Evolutionary conservation across 1,140 invertebrate species (phyloP), one percentile per base, ranked within the genome.

Genomic region (Antheraea mylitta): DNA sequence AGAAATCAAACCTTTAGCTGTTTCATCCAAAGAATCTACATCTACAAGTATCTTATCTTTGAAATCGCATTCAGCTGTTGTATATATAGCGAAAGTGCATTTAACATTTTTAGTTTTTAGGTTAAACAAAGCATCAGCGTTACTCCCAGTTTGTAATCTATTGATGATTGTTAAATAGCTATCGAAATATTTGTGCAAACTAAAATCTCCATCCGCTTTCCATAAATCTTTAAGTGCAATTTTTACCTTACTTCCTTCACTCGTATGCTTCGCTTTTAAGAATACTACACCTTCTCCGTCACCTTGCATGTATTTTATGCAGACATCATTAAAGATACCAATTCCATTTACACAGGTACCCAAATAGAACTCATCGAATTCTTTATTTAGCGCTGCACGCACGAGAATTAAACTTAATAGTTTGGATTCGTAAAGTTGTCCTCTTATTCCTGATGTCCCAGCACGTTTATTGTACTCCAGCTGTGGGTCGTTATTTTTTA

Each of bases 191-290:
- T 69, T 64, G 6, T n/a, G 58, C 16, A 69, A 62, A n/a, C 65
- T 64, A 19, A 64, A 64, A 38, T 64, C 63, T 16, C 63, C 36
- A n/a, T n/a, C 18, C 8, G 16, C 10, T 7, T 36, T 22, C 36
- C 63, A 45, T 18, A 68, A 48, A 68, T 68, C 38, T 45, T 59
- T 42, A 42, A 42, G 11, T 66, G 19, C 48, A 4, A 70, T 3
- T 66, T 19, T 61, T 11, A 37, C 48, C 6, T 68, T 68, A 5
- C 68, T 67, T n/a, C 22, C 60, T 7, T 68, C 59, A 8, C 53
- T 18, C 16, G 62, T 61, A 38, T 72, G 70, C 22, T 72, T 72
- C 7, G 66, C 70, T 68, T 72, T 66, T 6, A 72, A 18, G 9
- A 72, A 72, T 11, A 72, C n/a, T 4, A 38, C 48, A n/a, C 58